A percentile compares a stretch with the other conserved stretches of the same genome.
These are phyloP conservation scores for Holacanthus passer DNA, from an alignment of 2,113 vertebrate genomes.

Conservation along the genomic window DNA sequence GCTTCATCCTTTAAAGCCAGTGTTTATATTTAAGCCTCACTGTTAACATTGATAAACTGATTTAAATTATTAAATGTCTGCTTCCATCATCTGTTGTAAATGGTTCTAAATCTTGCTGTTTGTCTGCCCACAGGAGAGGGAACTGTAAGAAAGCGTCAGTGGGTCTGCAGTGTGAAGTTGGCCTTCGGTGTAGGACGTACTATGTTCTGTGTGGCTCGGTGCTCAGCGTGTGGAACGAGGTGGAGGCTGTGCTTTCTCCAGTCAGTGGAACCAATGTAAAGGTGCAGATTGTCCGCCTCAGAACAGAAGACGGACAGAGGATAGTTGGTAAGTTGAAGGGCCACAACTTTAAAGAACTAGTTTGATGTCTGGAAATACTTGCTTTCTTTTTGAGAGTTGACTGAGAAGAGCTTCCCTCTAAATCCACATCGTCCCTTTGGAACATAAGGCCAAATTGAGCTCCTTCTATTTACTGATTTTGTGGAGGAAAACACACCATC, in stretches of 20 bases:
- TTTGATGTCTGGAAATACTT: background rate
- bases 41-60: background rate
- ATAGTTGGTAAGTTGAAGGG: conserved; percentile 90
- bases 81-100: background rate
- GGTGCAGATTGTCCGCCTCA: conserved; percentile 96
- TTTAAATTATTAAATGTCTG: background rate
- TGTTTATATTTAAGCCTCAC: background rate
- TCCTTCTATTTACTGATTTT: no score
- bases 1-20: background rate
- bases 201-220: conserved; percentile 96
- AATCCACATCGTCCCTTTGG: background rate
- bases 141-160: conserved; percentile 96
- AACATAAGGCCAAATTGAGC: background rate
- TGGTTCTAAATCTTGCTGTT: background rate
- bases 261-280: conserved; percentile 97
- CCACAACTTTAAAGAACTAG: background rate
- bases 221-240: conserved; percentile 97
- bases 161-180: conserved; percentile 96
- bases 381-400: background rate
- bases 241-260: conserved; percentile 94
- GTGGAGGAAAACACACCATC: no score
- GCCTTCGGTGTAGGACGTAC: conserved; percentile 94
- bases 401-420: background rate
- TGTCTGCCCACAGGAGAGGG: conserved; percentile 88
- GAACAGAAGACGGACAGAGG: conserved; percentile 96